phyloP scores from a whole-genome alignment of 2,113 vertebrate genomes.

The Delphinus delphis region DNA sequence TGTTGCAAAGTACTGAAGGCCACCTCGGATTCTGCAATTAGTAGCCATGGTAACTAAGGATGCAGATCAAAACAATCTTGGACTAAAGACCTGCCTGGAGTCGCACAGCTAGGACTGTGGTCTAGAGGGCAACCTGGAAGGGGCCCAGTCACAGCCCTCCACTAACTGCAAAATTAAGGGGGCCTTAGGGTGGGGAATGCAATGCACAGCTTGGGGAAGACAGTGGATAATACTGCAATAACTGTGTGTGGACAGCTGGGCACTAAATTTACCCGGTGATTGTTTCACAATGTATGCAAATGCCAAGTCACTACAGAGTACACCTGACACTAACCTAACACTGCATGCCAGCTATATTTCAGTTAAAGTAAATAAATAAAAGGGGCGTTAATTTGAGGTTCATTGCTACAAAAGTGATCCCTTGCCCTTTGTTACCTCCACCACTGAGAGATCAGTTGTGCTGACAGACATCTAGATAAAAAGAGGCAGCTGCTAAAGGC shows the following conservation, averaged over 20 bases:
- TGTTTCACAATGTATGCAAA: neutral
- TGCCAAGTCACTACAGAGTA: no score
- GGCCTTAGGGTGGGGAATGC: fast-evolving
- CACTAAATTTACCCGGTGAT: neutral
- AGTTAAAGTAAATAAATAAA: neutral
- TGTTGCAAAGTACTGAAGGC: neutral
- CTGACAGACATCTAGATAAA: neutral
- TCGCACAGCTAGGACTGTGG: neutral
- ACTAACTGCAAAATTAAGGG: neutral
- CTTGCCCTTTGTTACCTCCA: neutral
- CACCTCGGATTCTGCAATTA: neutral
- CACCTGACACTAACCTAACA: neutral
- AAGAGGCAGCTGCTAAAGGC: no score
- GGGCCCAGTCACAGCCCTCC: neutral
- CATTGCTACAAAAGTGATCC: neutral
- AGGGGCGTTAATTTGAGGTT: neutral
- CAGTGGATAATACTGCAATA: no score
- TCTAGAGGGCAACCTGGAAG: neutral
- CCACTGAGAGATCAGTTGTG: neutral
- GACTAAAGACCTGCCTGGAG: neutral
- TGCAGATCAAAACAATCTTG: neutral
- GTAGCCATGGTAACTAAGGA: neutral
- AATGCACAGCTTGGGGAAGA: neutral
- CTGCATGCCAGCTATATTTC: fast-evolving
- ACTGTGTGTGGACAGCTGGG: fast-evolving